Conservation (phyloP, 37 sponge, comb jelly and placozoan species). For the Hexactinellida sp. region DNA sequence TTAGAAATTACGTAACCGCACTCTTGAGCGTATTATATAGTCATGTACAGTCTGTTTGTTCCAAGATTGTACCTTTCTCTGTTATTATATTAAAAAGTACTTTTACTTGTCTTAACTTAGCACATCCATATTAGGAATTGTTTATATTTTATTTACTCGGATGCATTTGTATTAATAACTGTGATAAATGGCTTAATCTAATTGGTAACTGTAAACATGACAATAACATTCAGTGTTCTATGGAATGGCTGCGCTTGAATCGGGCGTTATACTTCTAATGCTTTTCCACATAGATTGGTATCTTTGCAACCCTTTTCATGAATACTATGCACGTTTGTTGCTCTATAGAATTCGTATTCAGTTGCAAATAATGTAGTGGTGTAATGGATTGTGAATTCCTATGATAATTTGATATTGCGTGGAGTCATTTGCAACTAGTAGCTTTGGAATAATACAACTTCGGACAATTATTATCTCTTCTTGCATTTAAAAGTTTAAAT, state of each 20-base stretch:
- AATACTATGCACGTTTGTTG: not conserved
- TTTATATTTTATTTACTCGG: not conserved
- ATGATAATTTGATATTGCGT: not conserved
- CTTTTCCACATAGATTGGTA: no score
- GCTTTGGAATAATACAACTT: not conserved
- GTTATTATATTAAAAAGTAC: not conserved
- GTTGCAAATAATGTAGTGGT: not conserved
- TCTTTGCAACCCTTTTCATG: not conserved
- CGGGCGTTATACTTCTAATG: no score
- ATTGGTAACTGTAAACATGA: no score
- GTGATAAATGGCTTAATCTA: not conserved
- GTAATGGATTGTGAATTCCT: not conserved
- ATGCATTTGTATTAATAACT: not conserved
- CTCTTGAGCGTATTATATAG: not conserved
- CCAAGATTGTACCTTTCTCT: constrained; percentile 19
- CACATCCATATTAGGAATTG: not conserved
- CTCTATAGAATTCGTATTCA: not conserved
- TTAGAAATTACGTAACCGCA: not conserved
- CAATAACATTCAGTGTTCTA: no score
- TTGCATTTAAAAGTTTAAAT: not conserved
- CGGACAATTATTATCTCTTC: not conserved
- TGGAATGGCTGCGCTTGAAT: no score
- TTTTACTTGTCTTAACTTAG: not conserved
- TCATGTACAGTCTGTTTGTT: constrained; percentile 15
- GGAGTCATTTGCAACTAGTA: not conserved